These are phyloP conservation scores for Scotopteryx bipunctaria DNA, from an alignment of 2,888 invertebrate genomes.

Conservation along the genomic window DNA sequence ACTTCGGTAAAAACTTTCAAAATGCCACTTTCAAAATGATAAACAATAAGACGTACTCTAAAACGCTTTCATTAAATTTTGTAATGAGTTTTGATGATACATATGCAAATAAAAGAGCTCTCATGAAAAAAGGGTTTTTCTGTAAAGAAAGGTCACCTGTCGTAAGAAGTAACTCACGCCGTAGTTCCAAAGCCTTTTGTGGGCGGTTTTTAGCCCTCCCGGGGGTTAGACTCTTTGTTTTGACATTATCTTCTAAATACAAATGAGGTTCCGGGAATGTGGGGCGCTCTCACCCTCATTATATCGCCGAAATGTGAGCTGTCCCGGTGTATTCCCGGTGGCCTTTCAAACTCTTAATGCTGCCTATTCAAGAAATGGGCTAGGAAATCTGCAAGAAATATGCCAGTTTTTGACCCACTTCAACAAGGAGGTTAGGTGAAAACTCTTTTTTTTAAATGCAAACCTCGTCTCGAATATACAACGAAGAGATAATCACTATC, in stretches of 20 bases:
- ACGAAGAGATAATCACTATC: no score
- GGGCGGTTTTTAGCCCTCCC: slow-evolving; percentile 2
- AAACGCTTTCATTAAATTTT: neutral
- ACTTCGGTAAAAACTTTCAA: no score
- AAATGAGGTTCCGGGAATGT: slow-evolving; percentile 34
- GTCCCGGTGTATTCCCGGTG: slow-evolving; percentile 5
- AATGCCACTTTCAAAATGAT: neutral
- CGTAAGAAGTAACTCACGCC: neutral
- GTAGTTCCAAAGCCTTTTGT: neutral
- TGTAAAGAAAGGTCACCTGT: neutral
- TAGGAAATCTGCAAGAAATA: neutral
- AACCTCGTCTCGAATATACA: no score
- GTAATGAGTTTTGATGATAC: neutral
- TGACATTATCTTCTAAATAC: slow-evolving; percentile 38
- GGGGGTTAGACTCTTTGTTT: slow-evolving; percentile 31
- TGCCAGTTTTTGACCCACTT: neutral
- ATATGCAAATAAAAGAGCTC: no score
- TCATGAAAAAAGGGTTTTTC: no score
- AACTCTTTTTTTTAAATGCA: no score
- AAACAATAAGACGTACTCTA: neutral
- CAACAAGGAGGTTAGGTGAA: no score
- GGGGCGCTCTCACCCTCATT: slow-evolving; percentile 33
- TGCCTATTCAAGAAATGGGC: slow-evolving; percentile 6
- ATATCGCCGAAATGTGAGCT: slow-evolving; percentile 26
- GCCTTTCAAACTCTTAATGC: slow-evolving; percentile 15